phyloP scores from a whole-genome alignment of 2,113 vertebrate species.

The Pimephales promelas region DNA sequence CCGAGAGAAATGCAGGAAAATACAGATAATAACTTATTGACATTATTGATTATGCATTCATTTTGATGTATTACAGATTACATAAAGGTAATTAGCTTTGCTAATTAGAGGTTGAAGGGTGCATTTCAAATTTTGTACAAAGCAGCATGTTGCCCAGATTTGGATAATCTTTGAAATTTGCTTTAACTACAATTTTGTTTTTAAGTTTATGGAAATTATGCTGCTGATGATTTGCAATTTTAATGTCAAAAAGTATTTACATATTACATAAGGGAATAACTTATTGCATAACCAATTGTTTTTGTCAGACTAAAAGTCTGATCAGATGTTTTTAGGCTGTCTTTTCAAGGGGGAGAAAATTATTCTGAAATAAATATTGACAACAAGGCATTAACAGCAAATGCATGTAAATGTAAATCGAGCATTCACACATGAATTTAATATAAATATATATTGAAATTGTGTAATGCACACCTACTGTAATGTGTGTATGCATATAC shows the following conservation, averaged over 20 bases:
- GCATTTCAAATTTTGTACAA: not conserved
- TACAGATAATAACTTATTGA: constrained; percentile 9
- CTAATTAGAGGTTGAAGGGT: not conserved
- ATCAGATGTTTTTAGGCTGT: not conserved
- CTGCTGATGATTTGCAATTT: not conserved
- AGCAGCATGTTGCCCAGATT: not conserved
- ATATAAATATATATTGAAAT: too few relatives aligned
- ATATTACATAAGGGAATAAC: constrained; percentile 1
- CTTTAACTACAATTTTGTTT: not conserved
- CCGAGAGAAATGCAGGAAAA: not conserved
- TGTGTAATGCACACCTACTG: too few relatives aligned
- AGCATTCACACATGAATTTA: too few relatives aligned
- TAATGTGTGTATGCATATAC: too few relatives aligned
- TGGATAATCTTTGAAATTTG: not conserved
- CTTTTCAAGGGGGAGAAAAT: not conserved
- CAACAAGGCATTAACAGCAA: not conserved
- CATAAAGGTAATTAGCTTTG: not conserved
- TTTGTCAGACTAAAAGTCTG: not conserved
- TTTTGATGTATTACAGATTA: not conserved
- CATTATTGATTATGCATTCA: constrained; percentile 13
- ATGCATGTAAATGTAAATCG: not conserved
- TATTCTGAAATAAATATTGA: not conserved
- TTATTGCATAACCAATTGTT: constrained; percentile 3
- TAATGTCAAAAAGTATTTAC: not conserved
- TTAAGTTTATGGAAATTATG: not conserved